phyloP scores from a whole-genome alignment of 2,888 invertebrate genomes.

The Harpagoxenus sublaevis region DNA sequence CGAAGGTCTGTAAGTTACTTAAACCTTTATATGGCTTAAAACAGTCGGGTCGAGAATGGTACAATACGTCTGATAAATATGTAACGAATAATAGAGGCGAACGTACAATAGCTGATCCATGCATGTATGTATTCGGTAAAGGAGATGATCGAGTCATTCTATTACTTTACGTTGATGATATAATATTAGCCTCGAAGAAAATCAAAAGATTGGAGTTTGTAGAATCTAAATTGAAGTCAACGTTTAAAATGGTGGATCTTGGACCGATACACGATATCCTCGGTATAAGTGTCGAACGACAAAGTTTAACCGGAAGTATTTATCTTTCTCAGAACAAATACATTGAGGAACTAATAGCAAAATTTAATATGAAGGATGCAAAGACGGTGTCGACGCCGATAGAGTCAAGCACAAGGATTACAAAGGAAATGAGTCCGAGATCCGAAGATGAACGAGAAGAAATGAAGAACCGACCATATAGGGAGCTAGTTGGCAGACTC shows the following conservation, averaged over 20 bases:
- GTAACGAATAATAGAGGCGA: background rate
- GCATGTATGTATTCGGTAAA: background rate
- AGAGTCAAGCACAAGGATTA: background rate
- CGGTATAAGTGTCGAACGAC: background rate
- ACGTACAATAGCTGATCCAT: background rate
- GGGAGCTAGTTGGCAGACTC: background rate
- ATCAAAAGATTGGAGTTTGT: conserved; percentile 10
- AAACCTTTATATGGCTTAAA: background rate
- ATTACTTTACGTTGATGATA: background rate
- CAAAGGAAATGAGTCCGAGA: background rate
- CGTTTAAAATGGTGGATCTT: conserved; percentile 65
- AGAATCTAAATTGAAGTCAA: conserved; percentile 58
- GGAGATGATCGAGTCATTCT: background rate
- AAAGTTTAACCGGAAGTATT: background rate
- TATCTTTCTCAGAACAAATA: background rate
- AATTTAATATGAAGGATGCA: background rate
- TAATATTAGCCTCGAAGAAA: background rate
- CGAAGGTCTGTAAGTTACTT: background rate
- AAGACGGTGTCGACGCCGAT: background rate
- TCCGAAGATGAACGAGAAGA: background rate
- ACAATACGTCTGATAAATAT: too few species aligned
- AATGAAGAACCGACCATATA: background rate
- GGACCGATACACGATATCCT: background rate
- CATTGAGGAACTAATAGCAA: background rate
- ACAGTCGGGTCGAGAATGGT: background rate